Base-by-base conservation (phyloP, 2,888 invertebrate species). In the Plutella xylostella region DNA sequence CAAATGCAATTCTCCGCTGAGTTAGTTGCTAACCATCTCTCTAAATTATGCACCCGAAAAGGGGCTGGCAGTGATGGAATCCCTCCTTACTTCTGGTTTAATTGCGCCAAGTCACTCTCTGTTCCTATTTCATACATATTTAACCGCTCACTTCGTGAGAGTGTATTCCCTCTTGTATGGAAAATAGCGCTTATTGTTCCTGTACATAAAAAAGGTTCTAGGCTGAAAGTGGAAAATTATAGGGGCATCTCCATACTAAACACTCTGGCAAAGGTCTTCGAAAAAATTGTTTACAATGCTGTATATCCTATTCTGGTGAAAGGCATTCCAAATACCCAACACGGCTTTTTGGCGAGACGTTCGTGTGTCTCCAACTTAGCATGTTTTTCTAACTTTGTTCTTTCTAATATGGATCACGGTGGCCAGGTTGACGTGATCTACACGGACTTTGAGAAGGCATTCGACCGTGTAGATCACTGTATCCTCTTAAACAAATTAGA, bases 11-110 rank as follows among this genome's bases (percentile, higher is more conserved):
- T 41, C 15, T 18, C 40, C 9, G 11, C 4, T 5, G 11, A 15
- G 3, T 4, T 17, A 17, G 11, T 41, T 28, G 6, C 17, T 2
- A 9, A 4, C 9, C 18, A 15, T 6, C 9, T 41, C 11, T 5
- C 14, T 6, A 28, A 2, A n/a, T 28, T 41, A 14, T 15, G 28
- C 14, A 14, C 30, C 9, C 7, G 9, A 2, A 41, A 25, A 7
- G 40, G 40, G 4, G 14, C 40, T 28, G 40, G 40, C 15, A 28
- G 40, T 15, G 40, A 41, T 17, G 40, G 21, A 41, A 5, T 41
- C 3, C 40, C 40, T 4, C 28, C 40, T 7, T 6, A 28, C 25
- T 28, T 21, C 25, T 15, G 14, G 11, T 15, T 28, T 14, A 25
- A 28, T 15, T 41, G 40, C 15, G 30, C 28, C 9, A 19, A 18